Evolutionary conservation across 2,888 invertebrate species (phyloP), one percentile per base, ranked within the genome.

Genomic region (Oligia fasciuncula): DNA sequence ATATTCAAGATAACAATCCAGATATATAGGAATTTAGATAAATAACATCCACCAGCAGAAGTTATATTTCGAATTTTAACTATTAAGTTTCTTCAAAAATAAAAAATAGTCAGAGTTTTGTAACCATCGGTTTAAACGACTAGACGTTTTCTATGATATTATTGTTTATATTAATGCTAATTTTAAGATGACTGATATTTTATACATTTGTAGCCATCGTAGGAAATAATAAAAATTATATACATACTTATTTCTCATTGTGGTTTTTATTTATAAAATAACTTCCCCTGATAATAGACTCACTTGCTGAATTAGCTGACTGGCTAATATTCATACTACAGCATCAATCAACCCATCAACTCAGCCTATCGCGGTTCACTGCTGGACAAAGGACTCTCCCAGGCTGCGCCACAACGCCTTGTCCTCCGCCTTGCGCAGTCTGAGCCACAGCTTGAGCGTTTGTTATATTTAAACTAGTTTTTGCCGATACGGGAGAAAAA

Each of bases 161-260:
- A 88, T 89, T 89, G 83, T 86, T 83, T 85, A 73, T 76, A 73
- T 80, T 85, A 87, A 80, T 81, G 78, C 80, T 88, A 87, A 83
- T 83, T 3, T 77, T 92, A 94, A 92, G 92, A 92, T 92, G 96
- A 96, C 95, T 96, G 96, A 96, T 94, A 95, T 95, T 96, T 95
- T 95, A 93, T 95, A 96, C 92, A 94, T 95, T 94, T 95, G 92
- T 94, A 95, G 94, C 85, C 87, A 87, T 92, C 90, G 88, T 89
- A 84, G 85, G 81, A 72, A 79, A 73, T 83, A 81, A 88, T 87
- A 83, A 89, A 87, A 87, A 86, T 79, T 79, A 83, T 80, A 80
- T 73, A 86, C 66, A 75, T 62, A 76, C 60, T 46, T 81, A 83
- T 81, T 85, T 79, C 62, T 78, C 60, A 77, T 29, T 79, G 46